These are phyloP conservation scores for Sturnira hondurensis DNA, from an alignment of 2,113 vertebrate species.

Conservation along the genomic window DNA sequence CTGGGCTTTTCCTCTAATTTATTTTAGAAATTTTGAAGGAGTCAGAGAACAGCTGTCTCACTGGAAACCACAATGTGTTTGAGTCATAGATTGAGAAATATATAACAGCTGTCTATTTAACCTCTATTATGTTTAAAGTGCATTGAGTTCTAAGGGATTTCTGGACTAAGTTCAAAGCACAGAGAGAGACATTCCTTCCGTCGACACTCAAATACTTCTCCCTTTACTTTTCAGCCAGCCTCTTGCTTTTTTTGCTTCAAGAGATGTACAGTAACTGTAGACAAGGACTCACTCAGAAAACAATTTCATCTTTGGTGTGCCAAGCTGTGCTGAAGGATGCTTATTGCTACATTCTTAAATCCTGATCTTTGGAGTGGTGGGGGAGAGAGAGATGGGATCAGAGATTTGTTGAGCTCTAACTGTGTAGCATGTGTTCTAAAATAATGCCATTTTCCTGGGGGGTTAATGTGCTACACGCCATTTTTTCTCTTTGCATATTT, in stretches of 20 bases:
- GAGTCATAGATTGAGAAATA: neutral
- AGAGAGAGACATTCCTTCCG: neutral
- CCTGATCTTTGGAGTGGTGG: neutral
- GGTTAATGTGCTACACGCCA: neutral
- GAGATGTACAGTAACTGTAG: neutral
- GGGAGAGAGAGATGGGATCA: neutral
- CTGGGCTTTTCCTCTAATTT: neutral
- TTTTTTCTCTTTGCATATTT: neutral
- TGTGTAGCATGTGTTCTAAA: neutral
- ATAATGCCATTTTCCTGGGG: neutral
- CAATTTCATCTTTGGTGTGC: neutral
- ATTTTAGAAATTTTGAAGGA: slow-evolving; percentile 5
- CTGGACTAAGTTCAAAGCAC: neutral
- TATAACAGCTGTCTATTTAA: slow-evolving; percentile 18
- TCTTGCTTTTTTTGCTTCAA: neutral
- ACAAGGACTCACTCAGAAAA: neutral
- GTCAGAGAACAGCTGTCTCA: slow-evolving; percentile 1
- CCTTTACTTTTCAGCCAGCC: neutral
- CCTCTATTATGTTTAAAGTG: neutral
- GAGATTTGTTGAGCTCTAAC: neutral
- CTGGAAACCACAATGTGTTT: neutral
- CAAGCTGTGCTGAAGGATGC: neutral
- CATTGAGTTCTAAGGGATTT: neutral
- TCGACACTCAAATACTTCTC: neutral
- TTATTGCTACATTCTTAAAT: neutral